Evolutionary conservation across 2,888 invertebrate genomes (phyloP), one percentile per base, ranked within the genome.

Genomic region (Amblyjoppa proteus): DNA sequence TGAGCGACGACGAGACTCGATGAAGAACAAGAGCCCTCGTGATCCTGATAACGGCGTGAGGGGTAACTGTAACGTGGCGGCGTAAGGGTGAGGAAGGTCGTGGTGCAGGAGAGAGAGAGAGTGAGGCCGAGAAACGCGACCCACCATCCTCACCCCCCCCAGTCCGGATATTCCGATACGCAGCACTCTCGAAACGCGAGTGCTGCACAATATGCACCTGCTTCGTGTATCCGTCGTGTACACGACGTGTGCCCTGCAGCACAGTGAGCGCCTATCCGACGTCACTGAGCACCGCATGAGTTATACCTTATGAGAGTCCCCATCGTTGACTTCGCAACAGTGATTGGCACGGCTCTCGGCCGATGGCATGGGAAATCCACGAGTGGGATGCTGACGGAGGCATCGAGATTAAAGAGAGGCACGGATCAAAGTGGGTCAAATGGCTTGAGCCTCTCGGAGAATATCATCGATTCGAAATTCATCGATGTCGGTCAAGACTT

Each of bases 11-110:
- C 77, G 49, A 73, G 64, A 34, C 31, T 31, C 64, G 64, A 64
- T n/a, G 64, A 82, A 78, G 78, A 75, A 82, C 78, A 71, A 82
- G 82, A 79, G 78, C 69, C 66, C 81, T 79, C 34, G 70, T 66
- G 85, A 85, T 79, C 82, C 68, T 75, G 74, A 85, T 82, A 85
- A 51, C 78, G 77, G 69, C 49, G 16, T 53, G 45, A 79, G 79
- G 45, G 78, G 70, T 81, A 51, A 66, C 64, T 53, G 64, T 66
- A 66, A 75, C 75, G 38, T 28, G 31, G 34, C 76, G 20, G 51
- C 38, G 51, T 0, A 7, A 11, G 38, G n/a, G 45, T 31, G 61
- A 64, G 58, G 34, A 75, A 49, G 20, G 64, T 68, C 38, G 68
- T 1, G 25, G 20, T 0, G 58, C 20, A n/a, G 20, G 20, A 69